A percentile compares a stretch with the other conserved stretches of the same genome.
These are phyloP conservation scores for Amphiprion clarkii DNA, from an alignment of 2,797 vertebrate species.

Conservation along the genomic window DNA sequence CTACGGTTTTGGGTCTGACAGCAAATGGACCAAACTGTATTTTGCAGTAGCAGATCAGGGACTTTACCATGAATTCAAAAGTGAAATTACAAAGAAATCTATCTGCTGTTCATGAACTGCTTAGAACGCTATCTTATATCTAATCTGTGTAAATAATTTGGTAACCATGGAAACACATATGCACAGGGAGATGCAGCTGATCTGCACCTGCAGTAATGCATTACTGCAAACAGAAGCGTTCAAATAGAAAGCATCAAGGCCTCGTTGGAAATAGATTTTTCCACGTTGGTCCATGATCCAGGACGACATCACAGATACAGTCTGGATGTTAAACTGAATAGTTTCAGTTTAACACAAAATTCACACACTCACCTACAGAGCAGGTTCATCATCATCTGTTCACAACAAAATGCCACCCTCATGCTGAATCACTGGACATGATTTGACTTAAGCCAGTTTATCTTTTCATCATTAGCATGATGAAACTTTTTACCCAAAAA, in stretches of 20 bases:
- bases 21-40: background rate
- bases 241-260: background rate
- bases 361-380: background rate
- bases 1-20: background rate
- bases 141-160: background rate
- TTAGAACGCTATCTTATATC: background rate
- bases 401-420: background rate
- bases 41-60: background rate
- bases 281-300: background rate
- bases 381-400: background rate
- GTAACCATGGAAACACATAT: background rate
- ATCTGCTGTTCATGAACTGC: background rate
- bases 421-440: constrained; percentile 18
- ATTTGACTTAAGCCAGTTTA: background rate
- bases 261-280: background rate
- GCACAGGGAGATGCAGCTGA: background rate
- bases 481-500: constrained; percentile 30
- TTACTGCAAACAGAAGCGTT: no score
- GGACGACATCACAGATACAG: background rate
- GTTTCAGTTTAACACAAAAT: background rate
- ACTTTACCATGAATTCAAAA: background rate
- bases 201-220: background rate
- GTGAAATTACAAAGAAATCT: background rate
- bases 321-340: background rate
- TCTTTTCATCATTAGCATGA: constrained; percentile 36